Evolutionary conservation across 2,113 vertebrate species (phyloP).

Genomic region (Megaleporinus macrocephalus): DNA sequence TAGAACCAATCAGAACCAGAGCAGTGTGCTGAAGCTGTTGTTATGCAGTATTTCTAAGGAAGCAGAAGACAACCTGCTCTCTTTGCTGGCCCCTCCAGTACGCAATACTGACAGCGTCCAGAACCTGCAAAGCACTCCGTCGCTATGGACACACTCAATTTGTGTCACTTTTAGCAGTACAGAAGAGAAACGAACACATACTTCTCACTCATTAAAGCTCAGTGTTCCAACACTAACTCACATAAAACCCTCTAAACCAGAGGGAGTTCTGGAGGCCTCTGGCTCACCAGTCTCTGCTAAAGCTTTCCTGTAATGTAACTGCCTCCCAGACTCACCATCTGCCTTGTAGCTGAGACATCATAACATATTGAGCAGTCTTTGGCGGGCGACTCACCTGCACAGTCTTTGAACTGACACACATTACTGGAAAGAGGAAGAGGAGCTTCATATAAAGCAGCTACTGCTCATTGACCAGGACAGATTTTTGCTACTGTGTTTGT

Average conservation of each 20-base stretch:
- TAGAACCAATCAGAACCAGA: neutral
- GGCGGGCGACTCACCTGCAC: neutral
- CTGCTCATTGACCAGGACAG: neutral
- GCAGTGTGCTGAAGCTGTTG: neutral
- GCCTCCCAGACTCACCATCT: neutral
- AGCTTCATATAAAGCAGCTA: neutral
- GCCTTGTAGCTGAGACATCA: neutral
- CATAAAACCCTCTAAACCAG: neutral
- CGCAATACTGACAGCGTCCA: neutral
- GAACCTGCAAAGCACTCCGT: conserved; percentile 1
- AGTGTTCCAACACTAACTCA: neutral
- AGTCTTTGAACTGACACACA: neutral
- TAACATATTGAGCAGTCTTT: neutral
- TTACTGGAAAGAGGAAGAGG: neutral
- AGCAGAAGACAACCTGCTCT: conserved; percentile 3
- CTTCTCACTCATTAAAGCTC: neutral
- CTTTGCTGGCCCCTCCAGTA: neutral
- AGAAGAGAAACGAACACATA: conserved; percentile 16
- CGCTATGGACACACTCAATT: conserved; percentile 42
- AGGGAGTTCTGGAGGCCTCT: neutral
- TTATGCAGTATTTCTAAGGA: neutral
- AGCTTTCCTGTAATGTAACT: conserved; percentile 16
- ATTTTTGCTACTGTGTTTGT: neutral
- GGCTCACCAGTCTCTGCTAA: neutral
- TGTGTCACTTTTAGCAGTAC: conserved; percentile 19